Percentiles rank a stretch among this genome's conserved stretches.
These are phyloP conservation scores for Sebastes kiyomatsui DNA, from an alignment of 2,797 vertebrate genomes.

Conservation along the genomic window DNA sequence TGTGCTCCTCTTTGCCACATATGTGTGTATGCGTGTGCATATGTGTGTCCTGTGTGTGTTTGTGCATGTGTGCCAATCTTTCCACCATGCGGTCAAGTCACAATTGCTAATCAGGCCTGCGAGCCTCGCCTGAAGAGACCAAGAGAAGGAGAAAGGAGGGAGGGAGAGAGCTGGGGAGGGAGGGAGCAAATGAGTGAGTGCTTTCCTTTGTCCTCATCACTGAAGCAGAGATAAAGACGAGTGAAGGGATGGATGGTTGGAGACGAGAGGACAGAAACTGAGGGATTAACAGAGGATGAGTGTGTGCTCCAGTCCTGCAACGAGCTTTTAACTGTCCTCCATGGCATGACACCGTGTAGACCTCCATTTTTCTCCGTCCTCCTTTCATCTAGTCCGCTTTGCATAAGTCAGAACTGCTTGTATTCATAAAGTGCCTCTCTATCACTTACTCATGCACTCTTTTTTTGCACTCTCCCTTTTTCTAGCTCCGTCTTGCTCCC, in stretches of 20 bases:
- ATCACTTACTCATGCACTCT: conserved; percentile 54
- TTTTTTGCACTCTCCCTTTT: conserved; percentile 2
- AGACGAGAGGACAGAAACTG: conserved; percentile 66
- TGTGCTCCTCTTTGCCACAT: conserved; percentile 53
- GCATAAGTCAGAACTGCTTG: conserved; percentile 64
- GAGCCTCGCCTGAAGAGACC: conserved; percentile 68
- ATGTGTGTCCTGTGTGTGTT: conserved; percentile 31
- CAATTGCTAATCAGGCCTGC: conserved; percentile 79
- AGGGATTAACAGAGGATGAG: conserved; percentile 74
- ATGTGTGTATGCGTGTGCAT: conserved; percentile 15
- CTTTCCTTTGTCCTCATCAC: conserved; percentile 80
- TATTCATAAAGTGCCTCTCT: conserved; percentile 66
- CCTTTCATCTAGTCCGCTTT: conserved; percentile 74
- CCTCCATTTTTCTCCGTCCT: conserved; percentile 64
- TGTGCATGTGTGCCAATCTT: conserved; percentile 66
- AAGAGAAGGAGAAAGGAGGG: conserved; percentile 40
- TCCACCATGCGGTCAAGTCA: conserved; percentile 79
- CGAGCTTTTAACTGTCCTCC: conserved; percentile 76
- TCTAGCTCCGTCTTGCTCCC: conserved; percentile 48
- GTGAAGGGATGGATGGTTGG: conserved; percentile 73
- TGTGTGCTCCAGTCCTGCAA: conserved; percentile 59
- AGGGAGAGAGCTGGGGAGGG: conserved; percentile 18
- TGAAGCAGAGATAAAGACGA: conserved; percentile 80
- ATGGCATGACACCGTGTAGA: conserved; percentile 70
- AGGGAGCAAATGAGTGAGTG: conserved; percentile 72